Percentiles rank a stretch among this genome's conserved stretches.
Evolutionary conservation across 1,140 invertebrate genomes (phyloP).

Genomic region (Drosophila lacertosa): DNA sequence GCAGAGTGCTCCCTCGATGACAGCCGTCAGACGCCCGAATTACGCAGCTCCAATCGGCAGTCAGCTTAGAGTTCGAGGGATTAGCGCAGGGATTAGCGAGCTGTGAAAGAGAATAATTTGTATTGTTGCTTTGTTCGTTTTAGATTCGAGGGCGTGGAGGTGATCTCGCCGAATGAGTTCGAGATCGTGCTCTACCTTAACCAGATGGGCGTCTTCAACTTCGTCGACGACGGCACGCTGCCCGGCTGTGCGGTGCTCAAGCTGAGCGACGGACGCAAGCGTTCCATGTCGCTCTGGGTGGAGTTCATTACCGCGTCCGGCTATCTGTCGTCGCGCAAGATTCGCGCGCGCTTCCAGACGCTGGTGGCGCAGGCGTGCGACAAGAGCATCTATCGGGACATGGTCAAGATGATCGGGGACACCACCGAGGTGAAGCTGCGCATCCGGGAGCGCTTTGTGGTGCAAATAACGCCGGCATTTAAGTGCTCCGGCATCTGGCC

Average conservation of each 20-base stretch:
- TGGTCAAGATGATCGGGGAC: conserved; percentile 97
- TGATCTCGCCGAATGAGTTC: conserved; percentile 95
- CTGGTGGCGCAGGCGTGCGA: conserved; percentile 97
- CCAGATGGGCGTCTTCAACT: conserved; percentile 99
- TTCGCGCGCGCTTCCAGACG: conserved; percentile 96
- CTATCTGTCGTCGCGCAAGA: conserved; percentile 96
- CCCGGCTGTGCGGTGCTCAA: conserved; percentile 98
- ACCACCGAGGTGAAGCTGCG: conserved; percentile 94
- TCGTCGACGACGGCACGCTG: conserved; percentile 97
- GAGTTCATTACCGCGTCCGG: conserved; percentile 99
- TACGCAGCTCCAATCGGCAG: conserved; percentile 44
- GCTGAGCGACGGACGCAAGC: conserved; percentile 96
- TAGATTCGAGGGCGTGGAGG: conserved; percentile 93
- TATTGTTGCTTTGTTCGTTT: background rate
- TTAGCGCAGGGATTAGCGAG: conserved; percentile 9
- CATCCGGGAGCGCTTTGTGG: conserved; percentile 95
- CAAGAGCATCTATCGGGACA: conserved; percentile 96
- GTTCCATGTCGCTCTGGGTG: conserved; percentile 98
- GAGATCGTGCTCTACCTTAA: conserved; percentile 98
- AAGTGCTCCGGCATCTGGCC: conserved; percentile 98
- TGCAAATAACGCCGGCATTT: conserved; percentile 97
- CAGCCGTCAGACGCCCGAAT: conserved; percentile 42
- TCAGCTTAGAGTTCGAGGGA: background rate
- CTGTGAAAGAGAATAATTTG: too few relatives aligned
- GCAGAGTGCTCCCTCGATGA: conserved; percentile 39